phyloP scores from a whole-genome alignment of 2,113 vertebrate genomes.

The Rhea pennata region DNA sequence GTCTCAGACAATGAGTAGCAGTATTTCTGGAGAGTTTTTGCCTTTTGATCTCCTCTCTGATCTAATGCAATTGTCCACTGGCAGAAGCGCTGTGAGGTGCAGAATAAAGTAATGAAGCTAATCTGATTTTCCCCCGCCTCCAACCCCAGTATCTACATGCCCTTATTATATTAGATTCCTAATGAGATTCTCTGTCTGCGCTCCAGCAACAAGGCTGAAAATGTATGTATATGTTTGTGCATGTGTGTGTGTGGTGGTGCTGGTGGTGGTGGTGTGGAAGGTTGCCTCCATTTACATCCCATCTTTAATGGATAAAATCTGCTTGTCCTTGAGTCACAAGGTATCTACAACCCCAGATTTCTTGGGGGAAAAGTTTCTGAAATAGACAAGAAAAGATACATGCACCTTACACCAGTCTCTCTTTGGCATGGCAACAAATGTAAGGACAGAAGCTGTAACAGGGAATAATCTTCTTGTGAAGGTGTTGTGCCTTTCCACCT shows the following conservation, averaged over 20 bases:
- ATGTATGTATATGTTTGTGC: slow-evolving; percentile 48
- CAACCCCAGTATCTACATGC: slow-evolving; percentile 92
- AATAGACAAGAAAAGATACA: background rate
- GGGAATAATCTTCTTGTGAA: background rate
- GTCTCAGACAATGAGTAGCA: slow-evolving; percentile 67
- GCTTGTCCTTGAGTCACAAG: slow-evolving; percentile 86
- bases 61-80: slow-evolving; percentile 98
- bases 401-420: background rate
- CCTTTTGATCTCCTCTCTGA: slow-evolving; percentile 90
- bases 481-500: background rate
- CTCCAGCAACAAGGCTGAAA: slow-evolving; percentile 82
- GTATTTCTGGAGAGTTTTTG: slow-evolving; percentile 83
- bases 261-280: slow-evolving; percentile 75
- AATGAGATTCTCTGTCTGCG: slow-evolving; percentile 92
- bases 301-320: slow-evolving; percentile 96
- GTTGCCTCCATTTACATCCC: slow-evolving; percentile 91
- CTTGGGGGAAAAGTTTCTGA: background rate
- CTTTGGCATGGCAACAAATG: background rate
- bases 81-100: slow-evolving; percentile 92
- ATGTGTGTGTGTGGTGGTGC: slow-evolving; percentile 1
- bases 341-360: slow-evolving; percentile 71
- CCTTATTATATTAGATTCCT: slow-evolving; percentile 98
- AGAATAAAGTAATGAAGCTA: slow-evolving; percentile 98
- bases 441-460: background rate
- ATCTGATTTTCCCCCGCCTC: slow-evolving; percentile 90